Evolutionary conservation across 2,797 vertebrate species (phyloP).

Genomic region (Austrolebias charrua): DNA sequence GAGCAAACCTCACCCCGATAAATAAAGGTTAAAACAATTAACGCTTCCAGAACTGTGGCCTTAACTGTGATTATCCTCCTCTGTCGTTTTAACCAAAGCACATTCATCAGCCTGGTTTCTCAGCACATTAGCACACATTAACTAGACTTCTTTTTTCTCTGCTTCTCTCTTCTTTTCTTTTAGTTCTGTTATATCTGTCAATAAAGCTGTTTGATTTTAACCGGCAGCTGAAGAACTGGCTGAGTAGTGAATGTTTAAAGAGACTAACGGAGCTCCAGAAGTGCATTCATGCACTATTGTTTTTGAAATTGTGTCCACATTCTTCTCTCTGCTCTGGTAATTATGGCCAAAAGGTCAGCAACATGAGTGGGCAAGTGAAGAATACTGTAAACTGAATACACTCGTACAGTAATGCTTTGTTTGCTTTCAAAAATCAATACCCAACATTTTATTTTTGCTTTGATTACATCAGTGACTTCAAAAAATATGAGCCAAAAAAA

Average conservation of each 20-base stretch:
- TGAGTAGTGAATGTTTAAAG: conserved; percentile 14
- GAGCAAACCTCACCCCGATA: conserved; percentile 45
- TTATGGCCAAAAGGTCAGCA: conserved; percentile 1
- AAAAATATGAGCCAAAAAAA: not conserved
- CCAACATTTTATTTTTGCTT: not conserved
- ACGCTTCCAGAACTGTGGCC: conserved; percentile 25
- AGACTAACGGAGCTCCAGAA: not conserved
- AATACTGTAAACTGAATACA: not conserved
- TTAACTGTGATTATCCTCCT: conserved; percentile 48
- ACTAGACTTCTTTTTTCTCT: not conserved
- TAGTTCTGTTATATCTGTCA: conserved; percentile 27
- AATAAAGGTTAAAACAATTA: conserved; percentile 60
- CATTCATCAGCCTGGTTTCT: conserved; percentile 41
- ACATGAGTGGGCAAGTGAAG: not conserved
- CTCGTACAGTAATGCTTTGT: not conserved
- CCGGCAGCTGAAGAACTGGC: conserved; percentile 5
- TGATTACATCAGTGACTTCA: not conserved
- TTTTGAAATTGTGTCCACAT: conserved; percentile 5
- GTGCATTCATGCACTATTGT: conserved; percentile 2
- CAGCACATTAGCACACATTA: conserved; percentile 34
- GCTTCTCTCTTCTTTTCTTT: not conserved
- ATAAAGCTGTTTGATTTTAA: conserved; percentile 38
- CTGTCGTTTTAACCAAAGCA: conserved; percentile 24
- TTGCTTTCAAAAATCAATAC: not conserved
- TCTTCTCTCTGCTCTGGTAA: not conserved